A percentile compares a stretch with the other conserved stretches of the same genome.
These are phyloP conservation scores for Cyprinus carpio DNA, from an alignment of 2,113 vertebrate species.

Conservation along the genomic window DNA sequence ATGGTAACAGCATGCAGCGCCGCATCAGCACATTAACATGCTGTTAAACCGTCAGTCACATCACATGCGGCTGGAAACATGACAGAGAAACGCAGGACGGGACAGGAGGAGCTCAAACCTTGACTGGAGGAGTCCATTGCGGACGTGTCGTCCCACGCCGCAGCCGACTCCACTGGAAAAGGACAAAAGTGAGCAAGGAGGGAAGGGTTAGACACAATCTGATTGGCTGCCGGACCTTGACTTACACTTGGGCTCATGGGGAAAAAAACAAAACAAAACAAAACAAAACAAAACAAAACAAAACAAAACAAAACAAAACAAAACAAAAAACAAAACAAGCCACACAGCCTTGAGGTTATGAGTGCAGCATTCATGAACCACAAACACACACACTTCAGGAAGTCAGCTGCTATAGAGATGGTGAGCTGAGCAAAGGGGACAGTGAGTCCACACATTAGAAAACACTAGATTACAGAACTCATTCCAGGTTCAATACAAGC, in stretches of 20 bases:
- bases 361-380: neutral
- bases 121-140: slow-evolving; percentile 66
- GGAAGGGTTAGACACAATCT: slow-evolving; percentile 42
- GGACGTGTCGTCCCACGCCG: slow-evolving; percentile 69
- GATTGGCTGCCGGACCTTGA: slow-evolving; percentile 7
- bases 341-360: neutral
- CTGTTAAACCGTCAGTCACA: neutral
- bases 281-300: no score
- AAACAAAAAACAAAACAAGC: neutral
- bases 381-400: neutral
- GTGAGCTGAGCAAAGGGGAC: slow-evolving; percentile 61
- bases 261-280: neutral
- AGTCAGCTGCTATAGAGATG: slow-evolving; percentile 30
- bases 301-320: neutral
- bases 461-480: neutral
- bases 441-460: neutral
- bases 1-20: slow-evolving; percentile 4
- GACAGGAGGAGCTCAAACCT: slow-evolving; percentile 69
- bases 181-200: slow-evolving; percentile 34
- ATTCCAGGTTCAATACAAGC: neutral
- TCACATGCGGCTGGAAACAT: neutral
- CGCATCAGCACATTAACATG: neutral
- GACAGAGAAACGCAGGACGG: neutral
- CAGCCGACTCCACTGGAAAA: slow-evolving; percentile 73
- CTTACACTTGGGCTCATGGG: slow-evolving; percentile 34